Evolutionary conservation across 2,113 vertebrate species (phyloP).

Genomic region (Bujurquina vittata): DNA sequence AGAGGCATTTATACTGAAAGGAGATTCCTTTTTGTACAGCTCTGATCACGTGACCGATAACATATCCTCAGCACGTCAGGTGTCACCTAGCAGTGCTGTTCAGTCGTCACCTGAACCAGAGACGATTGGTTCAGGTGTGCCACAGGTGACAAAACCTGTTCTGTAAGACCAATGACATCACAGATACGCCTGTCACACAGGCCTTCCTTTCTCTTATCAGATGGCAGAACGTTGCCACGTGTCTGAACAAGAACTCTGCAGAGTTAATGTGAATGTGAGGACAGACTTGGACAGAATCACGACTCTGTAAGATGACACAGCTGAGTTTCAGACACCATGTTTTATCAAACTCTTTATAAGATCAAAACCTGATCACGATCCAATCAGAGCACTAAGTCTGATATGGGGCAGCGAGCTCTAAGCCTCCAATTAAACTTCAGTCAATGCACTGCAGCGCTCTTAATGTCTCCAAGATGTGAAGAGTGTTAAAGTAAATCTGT

Average conservation of each 20-base stretch:
- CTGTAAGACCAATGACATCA: neutral
- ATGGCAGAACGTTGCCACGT: too few species aligned
- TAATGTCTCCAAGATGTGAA: neutral
- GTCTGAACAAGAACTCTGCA: too few species aligned
- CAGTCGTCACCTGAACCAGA: neutral
- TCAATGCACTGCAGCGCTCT: too few species aligned
- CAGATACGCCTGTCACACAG: neutral
- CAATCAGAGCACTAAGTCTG: neutral
- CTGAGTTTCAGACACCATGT: too few species aligned
- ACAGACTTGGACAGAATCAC: too few species aligned
- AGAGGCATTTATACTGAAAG: neutral
- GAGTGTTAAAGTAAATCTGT: neutral
- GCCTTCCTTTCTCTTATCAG: too few species aligned
- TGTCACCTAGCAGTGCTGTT: neutral
- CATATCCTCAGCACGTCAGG: neutral
- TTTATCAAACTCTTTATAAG: too few species aligned
- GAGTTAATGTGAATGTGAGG: too few species aligned
- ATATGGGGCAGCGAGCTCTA: neutral
- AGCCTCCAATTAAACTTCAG: neutral
- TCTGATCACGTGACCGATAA: neutral
- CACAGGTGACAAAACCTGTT: neutral
- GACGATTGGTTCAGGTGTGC: neutral
- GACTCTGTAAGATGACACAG: too few species aligned
- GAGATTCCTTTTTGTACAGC: neutral
- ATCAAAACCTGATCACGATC: too few species aligned